Evolutionary conservation across 2,113 vertebrate species (phyloP).

Genomic region (Pyrgilauda ruficollis): DNA sequence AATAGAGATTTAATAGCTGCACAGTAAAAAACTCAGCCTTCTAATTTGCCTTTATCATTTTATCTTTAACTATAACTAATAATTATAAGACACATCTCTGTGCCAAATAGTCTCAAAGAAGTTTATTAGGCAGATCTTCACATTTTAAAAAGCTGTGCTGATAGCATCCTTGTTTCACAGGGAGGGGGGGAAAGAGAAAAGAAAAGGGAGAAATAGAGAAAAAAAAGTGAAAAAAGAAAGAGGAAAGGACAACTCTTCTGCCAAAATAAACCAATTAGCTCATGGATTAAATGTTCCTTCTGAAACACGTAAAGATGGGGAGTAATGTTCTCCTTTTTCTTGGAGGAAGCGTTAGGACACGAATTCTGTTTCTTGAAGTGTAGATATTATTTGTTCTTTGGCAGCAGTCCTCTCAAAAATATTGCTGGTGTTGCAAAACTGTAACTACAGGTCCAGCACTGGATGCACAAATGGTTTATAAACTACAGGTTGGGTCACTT

Average conservation of each 20-base stretch:
- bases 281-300: conserved; percentile 7
- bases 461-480: neutral
- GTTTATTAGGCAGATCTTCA: neutral
- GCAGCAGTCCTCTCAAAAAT: neutral
- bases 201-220: neutral
- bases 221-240: neutral
- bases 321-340: neutral
- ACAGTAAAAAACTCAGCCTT: neutral
- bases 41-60: neutral
- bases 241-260: neutral
- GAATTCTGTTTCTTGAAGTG: neutral
- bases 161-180: neutral
- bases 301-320: neutral
- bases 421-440: neutral
- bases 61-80: neutral
- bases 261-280: conserved; percentile 39
- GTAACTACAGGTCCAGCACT: neutral
- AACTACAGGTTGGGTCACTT: neutral
- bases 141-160: neutral
- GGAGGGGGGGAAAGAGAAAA: too few relatives aligned
- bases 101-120: neutral
- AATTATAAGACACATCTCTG: neutral
- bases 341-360: neutral
- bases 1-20: neutral
- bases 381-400: neutral